A percentile compares a stretch with the other conserved stretches of the same genome.
phyloP scores from a whole-genome alignment of 1,140 invertebrate species.

The Drosophila truncata region DNA sequence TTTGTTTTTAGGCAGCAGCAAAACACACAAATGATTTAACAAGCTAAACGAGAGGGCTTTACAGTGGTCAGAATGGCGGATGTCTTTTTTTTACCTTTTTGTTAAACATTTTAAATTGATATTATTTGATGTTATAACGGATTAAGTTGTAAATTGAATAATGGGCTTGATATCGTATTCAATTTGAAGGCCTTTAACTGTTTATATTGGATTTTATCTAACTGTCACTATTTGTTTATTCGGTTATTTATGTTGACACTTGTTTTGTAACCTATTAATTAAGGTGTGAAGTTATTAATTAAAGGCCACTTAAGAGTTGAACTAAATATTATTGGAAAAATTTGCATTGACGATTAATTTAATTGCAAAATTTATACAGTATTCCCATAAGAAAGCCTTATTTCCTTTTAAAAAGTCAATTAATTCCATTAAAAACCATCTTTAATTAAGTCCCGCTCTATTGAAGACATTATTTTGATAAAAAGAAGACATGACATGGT shows the following conservation, averaged over 20 bases:
- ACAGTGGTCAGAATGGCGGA: constrained; percentile 5
- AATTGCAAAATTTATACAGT: too few species aligned
- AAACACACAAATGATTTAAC: constrained; percentile 30
- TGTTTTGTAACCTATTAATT: neutral
- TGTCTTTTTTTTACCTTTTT: constrained; percentile 5
- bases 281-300: constrained; percentile 14
- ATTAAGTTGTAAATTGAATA: constrained; percentile 40
- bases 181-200: neutral
- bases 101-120: constrained; percentile 30
- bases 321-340: too few species aligned
- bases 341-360: too few species aligned
- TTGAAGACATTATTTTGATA: neutral
- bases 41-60: constrained; percentile 19
- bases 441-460: constrained; percentile 3
- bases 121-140: constrained; percentile 15
- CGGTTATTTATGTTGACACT: neutral
- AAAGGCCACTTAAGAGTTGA: neutral
- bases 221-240: constrained; percentile 8
- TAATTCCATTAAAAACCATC: neutral
- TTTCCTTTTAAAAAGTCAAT: neutral
- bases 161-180: neutral
- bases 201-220: neutral
- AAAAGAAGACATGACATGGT: constrained; percentile 8
- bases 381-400: neutral
- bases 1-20: constrained; percentile 23